These are phyloP conservation scores for Sylvilagus floridanus DNA, from an alignment of 2,797 vertebrate genomes.

Conservation along the genomic window DNA sequence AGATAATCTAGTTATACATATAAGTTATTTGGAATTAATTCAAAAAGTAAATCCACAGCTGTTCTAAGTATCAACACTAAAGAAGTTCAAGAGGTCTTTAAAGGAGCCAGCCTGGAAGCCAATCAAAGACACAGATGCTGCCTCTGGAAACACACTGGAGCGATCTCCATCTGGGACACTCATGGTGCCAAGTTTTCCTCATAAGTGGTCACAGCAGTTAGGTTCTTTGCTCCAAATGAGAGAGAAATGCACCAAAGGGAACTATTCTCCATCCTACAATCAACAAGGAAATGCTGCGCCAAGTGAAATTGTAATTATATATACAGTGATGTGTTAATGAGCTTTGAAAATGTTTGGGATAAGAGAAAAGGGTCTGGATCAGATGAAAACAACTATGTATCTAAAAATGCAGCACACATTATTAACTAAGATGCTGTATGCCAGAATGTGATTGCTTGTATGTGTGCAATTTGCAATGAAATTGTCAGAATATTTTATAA, in stretches of 20 bases:
- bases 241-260: slow-evolving; percentile 87
- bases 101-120: slow-evolving; percentile 79
- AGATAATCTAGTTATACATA: slow-evolving; percentile 15
- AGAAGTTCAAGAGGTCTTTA: slow-evolving; percentile 78
- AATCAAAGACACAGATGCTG: slow-evolving; percentile 81
- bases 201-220: slow-evolving; percentile 88
- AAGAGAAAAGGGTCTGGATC: slow-evolving; percentile 79
- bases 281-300: slow-evolving; percentile 86
- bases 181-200: slow-evolving; percentile 84
- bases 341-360: slow-evolving; percentile 83
- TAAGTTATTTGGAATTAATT: slow-evolving; percentile 40
- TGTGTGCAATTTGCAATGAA: background rate
- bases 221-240: slow-evolving; percentile 86
- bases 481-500: background rate
- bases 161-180: slow-evolving; percentile 85
- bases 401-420: slow-evolving; percentile 63
- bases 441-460: background rate
- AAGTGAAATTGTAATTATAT: slow-evolving; percentile 87
- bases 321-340: slow-evolving; percentile 85
- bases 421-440: slow-evolving; percentile 50
- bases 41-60: slow-evolving; percentile 57
- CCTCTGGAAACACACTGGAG: slow-evolving; percentile 79
- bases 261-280: slow-evolving; percentile 86
- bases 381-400: slow-evolving; percentile 66
- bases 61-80: slow-evolving; percentile 66